Percentiles rank a stretch among this genome's conserved stretches.
Conservation (phyloP, 1,140 invertebrate genomes). For the Drosophila navojoa region DNA sequence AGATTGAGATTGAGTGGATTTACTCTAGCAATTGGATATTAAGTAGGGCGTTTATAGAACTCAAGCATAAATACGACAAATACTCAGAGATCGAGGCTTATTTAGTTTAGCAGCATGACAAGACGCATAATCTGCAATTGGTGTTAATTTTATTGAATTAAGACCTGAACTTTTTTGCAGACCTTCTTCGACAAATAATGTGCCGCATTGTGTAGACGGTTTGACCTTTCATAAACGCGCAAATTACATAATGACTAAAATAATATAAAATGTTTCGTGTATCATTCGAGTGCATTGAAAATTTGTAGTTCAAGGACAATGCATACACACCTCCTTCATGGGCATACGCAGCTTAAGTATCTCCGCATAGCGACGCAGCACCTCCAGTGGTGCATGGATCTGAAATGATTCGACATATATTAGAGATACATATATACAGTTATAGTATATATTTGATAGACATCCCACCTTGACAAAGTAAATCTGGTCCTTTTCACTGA, state of each 20-base stretch:
- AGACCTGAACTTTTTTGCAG: constrained; percentile 61
- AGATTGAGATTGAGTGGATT: neutral
- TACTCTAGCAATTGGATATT: constrained; percentile 2
- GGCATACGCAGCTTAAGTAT: constrained; percentile 97
- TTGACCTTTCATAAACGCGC: constrained; percentile 65
- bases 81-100: constrained; percentile 15
- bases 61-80: constrained; percentile 13
- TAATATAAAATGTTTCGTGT: constrained; percentile 42
- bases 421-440: neutral
- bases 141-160: constrained; percentile 33
- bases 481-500: constrained; percentile 86
- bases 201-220: constrained; percentile 75
- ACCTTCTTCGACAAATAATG: constrained; percentile 79
- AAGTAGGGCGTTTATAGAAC: neutral
- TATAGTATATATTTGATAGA: neutral
- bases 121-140: constrained; percentile 26
- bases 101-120: constrained; percentile 5
- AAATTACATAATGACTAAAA: constrained; percentile 72
- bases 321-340: constrained; percentile 90
- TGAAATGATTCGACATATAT: constrained; percentile 77
- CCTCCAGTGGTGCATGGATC: constrained; percentile 94
- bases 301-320: neutral
- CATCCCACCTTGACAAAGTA: constrained; percentile 88
- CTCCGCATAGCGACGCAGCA: constrained; percentile 95
- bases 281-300: constrained; percentile 19